Evolutionary conservation across 2,797 vertebrate species (phyloP).

Genomic region (Silurus lanzhouensis): DNA sequence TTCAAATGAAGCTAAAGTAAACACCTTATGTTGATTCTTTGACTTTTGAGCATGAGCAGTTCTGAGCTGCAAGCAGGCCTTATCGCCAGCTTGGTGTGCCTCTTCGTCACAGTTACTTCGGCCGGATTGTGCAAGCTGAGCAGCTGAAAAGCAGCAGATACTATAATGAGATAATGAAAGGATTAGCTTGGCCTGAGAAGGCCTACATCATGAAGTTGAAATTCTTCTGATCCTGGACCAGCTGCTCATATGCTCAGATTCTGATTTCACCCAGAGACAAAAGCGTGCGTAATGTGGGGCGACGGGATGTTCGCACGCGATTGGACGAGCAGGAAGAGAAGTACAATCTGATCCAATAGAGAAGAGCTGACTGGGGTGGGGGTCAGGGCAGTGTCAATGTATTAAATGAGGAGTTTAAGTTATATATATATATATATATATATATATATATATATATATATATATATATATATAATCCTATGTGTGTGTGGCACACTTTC

Average conservation of each 20-base stretch:
- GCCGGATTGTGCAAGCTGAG: conserved; percentile 37
- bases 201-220: not conserved
- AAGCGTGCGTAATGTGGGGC: not conserved
- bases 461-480: not conserved
- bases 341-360: conserved; percentile 44
- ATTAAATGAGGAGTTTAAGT: conserved; percentile 7
- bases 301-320: conserved; percentile 39
- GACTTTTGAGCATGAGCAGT: conserved; percentile 16
- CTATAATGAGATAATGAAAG: conserved; percentile 54
- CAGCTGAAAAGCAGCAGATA: conserved; percentile 53
- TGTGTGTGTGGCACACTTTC: too few relatives aligned
- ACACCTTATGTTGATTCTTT: not conserved
- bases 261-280: conserved; percentile 5
- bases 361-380: conserved; percentile 30
- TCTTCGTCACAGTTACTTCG: conserved; percentile 20
- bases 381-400: conserved; percentile 4
- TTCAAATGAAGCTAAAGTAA: not conserved
- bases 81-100: conserved; percentile 10
- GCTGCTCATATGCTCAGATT: conserved; percentile 8
- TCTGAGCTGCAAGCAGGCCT: conserved; percentile 13
- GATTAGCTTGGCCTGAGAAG: conserved; percentile 44
- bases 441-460: too few relatives aligned
- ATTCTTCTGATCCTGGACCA: conserved; percentile 32
- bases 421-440: not conserved
- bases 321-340: conserved; percentile 38